Conservation (phyloP, 2,113 vertebrate species). For the Aegotheles bennettii region DNA sequence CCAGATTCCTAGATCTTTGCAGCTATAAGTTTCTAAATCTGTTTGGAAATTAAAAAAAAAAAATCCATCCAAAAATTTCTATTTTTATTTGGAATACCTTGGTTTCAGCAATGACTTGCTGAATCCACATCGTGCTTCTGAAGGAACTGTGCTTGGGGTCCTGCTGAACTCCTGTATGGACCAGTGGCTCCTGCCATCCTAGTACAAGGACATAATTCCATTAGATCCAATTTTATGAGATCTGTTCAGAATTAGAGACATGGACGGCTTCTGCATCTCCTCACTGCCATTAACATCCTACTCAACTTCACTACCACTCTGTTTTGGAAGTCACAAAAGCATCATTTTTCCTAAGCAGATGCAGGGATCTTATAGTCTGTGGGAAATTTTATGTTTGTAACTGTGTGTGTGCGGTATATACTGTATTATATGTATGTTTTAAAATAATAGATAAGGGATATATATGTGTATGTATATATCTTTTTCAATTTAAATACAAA, state of each 20-base stretch:
- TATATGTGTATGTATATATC: background rate
- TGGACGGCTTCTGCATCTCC: background rate
- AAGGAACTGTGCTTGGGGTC: background rate
- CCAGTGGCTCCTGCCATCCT: background rate
- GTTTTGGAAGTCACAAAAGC: background rate
- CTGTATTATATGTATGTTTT: background rate
- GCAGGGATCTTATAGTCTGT: background rate
- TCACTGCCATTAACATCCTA: background rate
- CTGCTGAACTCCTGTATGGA: background rate
- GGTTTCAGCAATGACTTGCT: background rate
- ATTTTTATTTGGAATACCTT: background rate
- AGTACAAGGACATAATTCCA: background rate
- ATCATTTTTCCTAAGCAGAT: background rate
- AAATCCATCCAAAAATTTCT: background rate
- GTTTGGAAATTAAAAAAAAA: background rate
- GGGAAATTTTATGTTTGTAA: background rate
- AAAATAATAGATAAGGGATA: background rate
- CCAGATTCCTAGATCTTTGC: background rate
- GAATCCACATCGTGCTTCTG: background rate
- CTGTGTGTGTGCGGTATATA: background rate
- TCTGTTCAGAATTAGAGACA: background rate
- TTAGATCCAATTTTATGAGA: no score
- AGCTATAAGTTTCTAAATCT: background rate
- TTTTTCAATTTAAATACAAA: background rate
- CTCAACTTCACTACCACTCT: background rate